Conservation (phyloP, 2,797 vertebrate species). For the Diplodus sargus region DNA sequence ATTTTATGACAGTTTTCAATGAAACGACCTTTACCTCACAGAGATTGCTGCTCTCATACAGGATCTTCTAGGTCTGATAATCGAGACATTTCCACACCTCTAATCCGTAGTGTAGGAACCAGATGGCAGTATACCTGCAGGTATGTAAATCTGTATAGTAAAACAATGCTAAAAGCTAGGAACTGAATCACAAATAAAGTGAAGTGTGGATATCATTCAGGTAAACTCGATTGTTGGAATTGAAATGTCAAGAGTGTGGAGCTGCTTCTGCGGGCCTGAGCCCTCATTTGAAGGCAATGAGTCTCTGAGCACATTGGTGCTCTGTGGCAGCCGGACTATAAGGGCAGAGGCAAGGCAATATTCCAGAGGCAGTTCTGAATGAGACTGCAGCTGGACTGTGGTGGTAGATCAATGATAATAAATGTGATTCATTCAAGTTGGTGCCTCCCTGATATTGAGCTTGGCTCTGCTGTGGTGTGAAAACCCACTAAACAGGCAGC, state of each 20-base stretch:
- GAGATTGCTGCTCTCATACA: not conserved
- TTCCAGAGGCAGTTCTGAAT: slow-evolving; percentile 55
- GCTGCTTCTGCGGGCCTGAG: slow-evolving; percentile 39
- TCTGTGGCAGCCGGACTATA: slow-evolving; percentile 37
- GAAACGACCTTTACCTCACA: not conserved
- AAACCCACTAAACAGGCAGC: slow-evolving; percentile 44
- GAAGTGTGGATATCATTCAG: slow-evolving; percentile 37
- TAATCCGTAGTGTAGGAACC: not conserved
- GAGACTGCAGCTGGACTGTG: slow-evolving; percentile 57
- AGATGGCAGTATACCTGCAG: not conserved
- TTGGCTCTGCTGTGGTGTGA: slow-evolving; percentile 49
- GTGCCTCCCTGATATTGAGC: slow-evolving; percentile 55
- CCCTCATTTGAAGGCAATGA: slow-evolving; percentile 55
- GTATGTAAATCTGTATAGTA: slow-evolving; percentile 11
- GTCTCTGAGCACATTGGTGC: slow-evolving; percentile 46
- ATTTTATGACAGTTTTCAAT: slow-evolving; percentile 1
- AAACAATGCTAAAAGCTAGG: slow-evolving; percentile 15
- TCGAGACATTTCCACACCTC: too few species aligned
- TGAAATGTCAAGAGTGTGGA: slow-evolving; percentile 59
- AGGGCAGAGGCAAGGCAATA: slow-evolving; percentile 61
- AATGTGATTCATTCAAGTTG: slow-evolving; percentile 71
- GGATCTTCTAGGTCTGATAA: not conserved
- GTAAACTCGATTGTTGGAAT: slow-evolving; percentile 49
- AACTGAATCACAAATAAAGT: slow-evolving; percentile 24
- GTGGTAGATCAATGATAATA: slow-evolving; percentile 74